phyloP scores from a whole-genome alignment of 2,113 vertebrate genomes.

The Guaruba guarouba region DNA sequence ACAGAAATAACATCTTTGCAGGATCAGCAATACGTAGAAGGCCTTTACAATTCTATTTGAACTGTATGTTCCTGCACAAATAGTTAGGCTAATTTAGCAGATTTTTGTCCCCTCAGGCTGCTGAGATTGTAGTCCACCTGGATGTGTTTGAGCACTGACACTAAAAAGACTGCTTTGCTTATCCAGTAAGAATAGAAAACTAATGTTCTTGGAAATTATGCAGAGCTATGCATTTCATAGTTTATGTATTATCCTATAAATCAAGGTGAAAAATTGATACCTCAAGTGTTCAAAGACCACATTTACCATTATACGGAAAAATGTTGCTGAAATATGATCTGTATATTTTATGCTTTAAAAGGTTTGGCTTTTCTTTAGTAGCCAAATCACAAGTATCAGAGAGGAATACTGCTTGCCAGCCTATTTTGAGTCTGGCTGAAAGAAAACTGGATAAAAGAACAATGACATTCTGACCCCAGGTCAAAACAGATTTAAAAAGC shows the following conservation, averaged over 20 bases:
- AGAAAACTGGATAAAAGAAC: background rate
- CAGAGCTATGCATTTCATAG: background rate
- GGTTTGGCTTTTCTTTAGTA: background rate
- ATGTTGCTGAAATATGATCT: background rate
- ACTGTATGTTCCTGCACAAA: background rate
- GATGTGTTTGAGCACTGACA: background rate
- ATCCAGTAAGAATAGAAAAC: background rate
- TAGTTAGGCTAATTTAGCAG: background rate
- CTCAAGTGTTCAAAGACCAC: background rate
- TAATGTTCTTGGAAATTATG: background rate
- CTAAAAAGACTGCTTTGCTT: background rate
- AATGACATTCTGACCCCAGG: background rate
- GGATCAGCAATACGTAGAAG: background rate
- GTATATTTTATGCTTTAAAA: background rate
- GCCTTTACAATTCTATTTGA: background rate
- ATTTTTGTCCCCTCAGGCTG: background rate
- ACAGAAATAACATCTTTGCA: background rate
- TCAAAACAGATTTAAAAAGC: constrained; percentile 11
- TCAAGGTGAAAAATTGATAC: background rate
- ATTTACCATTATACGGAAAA: background rate
- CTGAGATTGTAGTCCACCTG: background rate
- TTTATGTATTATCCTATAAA: background rate
- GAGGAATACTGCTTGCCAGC: background rate
- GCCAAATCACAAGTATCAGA: background rate
- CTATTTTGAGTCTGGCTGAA: background rate